Base-by-base conservation (phyloP, 1,140 invertebrate genomes). In the Linepithema humile region DNA sequence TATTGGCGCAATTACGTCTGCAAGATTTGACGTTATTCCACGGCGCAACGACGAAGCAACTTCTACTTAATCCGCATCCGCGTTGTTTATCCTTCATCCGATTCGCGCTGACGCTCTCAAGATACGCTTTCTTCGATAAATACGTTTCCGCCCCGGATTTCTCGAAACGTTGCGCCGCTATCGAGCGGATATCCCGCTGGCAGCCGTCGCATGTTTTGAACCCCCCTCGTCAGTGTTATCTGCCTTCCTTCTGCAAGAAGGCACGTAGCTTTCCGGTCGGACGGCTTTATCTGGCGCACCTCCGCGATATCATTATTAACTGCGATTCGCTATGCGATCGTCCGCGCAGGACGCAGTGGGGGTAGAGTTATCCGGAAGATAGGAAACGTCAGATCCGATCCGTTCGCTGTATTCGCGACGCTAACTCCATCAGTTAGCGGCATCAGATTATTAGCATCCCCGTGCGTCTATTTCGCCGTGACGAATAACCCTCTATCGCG, bases 181-280 rank as follows among this genome's bases (percentile, higher is more conserved):
- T 85, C 67, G 59, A 55, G 67, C 60, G 53, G 57, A 67, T 38
- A 67, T 65, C 73, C 59, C 48, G 29, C 60, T 48, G 72, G 50
- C 65, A 69, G 40, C n/a, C 72, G 59, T 55, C 69, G 64, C 75
- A 23, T 65, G 84, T 86, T 87, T 83, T 72, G 43, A 82, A 86
- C 60, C 55, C 10, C 7, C 55, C 65, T 75, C 70, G 64, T 72
- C 50, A 50, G 70, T 59, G 80, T 84, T 88, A 88, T 90, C 89
- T 83, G 65, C 72, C 38, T 83, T 60, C 55, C 82, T 89, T 90
- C 85, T 87, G 85, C 82, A 87, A 87, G 78, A 87, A 80, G 85
- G 85, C 80, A 64, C 40, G 83, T 75, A 82, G 45, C 82, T 80
- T 89, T 88, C 83, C 84, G 48, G 77, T 85, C 26, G 78, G 72